phyloP scores from a whole-genome alignment of 2,888 invertebrate species.

The Megamerina dolium region DNA sequence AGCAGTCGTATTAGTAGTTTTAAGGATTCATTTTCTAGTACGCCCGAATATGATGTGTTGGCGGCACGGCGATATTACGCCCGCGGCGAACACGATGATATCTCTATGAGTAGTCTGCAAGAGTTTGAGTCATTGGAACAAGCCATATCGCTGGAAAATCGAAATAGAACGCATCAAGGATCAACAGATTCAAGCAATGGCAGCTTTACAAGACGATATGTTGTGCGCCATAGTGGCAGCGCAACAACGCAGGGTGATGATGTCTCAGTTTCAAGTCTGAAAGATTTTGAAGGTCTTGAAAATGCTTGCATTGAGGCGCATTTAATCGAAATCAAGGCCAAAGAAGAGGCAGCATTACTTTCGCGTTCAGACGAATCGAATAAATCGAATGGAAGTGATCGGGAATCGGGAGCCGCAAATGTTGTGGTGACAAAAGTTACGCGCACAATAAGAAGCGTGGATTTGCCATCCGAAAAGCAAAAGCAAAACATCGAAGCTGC shows the following conservation, averaged over 20 bases:
- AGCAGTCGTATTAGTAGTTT: slow-evolving; percentile 66
- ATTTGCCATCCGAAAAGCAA: slow-evolving; percentile 26
- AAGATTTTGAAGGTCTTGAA: slow-evolving; percentile 90
- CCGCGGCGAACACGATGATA: slow-evolving; percentile 76
- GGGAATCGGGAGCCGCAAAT: slow-evolving; percentile 26
- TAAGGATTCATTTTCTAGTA: slow-evolving; percentile 83
- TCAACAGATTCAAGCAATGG: slow-evolving; percentile 85
- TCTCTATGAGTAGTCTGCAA: slow-evolving; percentile 86
- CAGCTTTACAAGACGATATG: slow-evolving; percentile 68
- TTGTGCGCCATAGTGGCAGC: slow-evolving; percentile 61
- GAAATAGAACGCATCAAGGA: slow-evolving; percentile 59
- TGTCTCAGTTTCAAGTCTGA: slow-evolving; percentile 76
- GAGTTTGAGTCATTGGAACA: slow-evolving; percentile 90
- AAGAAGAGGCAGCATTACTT: slow-evolving; percentile 76
- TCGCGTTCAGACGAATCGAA: slow-evolving; percentile 51
- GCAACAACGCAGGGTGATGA: slow-evolving; percentile 60
- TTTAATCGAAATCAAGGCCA: slow-evolving; percentile 73
- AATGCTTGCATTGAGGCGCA: slow-evolving; percentile 80
- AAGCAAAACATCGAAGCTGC: slow-evolving; percentile 39
- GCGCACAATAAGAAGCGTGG: slow-evolving; percentile 35
- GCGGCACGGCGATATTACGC: slow-evolving; percentile 78
- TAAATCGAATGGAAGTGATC: slow-evolving; percentile 44
- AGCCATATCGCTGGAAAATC: slow-evolving; percentile 74
- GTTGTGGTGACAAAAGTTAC: slow-evolving; percentile 31
- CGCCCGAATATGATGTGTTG: slow-evolving; percentile 84